These are phyloP conservation scores for Gryon sp. DNA, from an alignment of 1,140 invertebrate genomes.

Conservation along the genomic window DNA sequence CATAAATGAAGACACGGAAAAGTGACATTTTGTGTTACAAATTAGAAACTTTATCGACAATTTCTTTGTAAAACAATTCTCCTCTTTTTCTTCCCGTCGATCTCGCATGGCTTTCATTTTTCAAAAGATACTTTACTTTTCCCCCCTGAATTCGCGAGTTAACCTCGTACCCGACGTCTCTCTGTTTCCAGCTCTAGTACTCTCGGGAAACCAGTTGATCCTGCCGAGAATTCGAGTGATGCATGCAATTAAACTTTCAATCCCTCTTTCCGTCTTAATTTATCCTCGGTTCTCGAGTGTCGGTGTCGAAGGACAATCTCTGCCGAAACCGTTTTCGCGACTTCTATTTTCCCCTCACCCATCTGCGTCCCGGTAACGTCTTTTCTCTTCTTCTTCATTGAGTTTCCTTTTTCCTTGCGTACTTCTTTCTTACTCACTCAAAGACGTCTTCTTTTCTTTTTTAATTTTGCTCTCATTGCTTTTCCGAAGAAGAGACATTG, in stretches of 20 bases:
- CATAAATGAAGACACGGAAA: conserved; percentile 30
- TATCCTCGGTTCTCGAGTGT: conserved; percentile 41
- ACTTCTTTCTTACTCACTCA: conserved; percentile 1
- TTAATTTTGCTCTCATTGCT: background rate
- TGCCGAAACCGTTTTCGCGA: conserved; percentile 21
- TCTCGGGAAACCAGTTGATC: conserved; percentile 58
- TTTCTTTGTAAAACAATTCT: conserved; percentile 6
- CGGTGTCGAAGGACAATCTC: conserved; percentile 56
- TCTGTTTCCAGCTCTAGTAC: conserved; percentile 21
- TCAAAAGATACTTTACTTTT: conserved; percentile 19
- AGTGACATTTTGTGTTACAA: conserved; percentile 57
- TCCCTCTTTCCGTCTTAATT: conserved; percentile 66
- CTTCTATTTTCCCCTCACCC: background rate
- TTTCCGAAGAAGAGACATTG: conserved; percentile 14
- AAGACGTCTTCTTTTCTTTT: conserved; percentile 25
- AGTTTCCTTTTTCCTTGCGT: conserved; percentile 8
- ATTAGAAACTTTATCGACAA: conserved; percentile 35
- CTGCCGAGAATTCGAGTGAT: conserved; percentile 63
- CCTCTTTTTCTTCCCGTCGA: background rate
- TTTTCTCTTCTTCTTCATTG: background rate
- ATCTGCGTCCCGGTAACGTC: background rate
- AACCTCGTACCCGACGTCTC: conserved; percentile 3
- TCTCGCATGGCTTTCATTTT: conserved; percentile 35
- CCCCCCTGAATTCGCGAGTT: conserved; percentile 3
- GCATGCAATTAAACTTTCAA: conserved; percentile 76